Base-by-base conservation (phyloP, 2,113 vertebrate species). In the Channa maculata region DNA sequence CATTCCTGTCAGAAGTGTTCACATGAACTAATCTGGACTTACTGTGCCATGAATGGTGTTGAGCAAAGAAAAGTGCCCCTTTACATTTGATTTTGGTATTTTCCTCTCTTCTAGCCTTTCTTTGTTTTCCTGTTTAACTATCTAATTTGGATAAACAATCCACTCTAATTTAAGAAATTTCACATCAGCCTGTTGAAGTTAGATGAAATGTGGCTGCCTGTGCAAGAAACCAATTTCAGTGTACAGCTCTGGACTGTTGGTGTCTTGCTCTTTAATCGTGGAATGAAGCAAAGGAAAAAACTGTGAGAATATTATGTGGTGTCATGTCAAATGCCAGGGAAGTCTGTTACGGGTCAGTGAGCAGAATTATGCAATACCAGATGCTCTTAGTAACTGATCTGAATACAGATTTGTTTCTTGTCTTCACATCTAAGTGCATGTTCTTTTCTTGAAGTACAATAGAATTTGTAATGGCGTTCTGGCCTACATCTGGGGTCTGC, bases 341-440 rank as follows among this genome's bases (percentile, higher is more conserved):
- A 66, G 65, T 50, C 8, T 36, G 14, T 69, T 71, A 11, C 13
- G 8, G 34, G 41, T 62, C 38, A 15, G 24, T 24, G 37, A 46
- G 46, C 34, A 48, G 60, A 33, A 33, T 75, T 83, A 52, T 58
- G 15, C 66, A 72, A 72, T 11, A 24, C 43, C 75, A 83, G 69
- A 83, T 62, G 71, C 15, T 63, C 24, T 66, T 49, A 8, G 50
- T 73, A 67, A 45, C 50, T 53, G 34, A 55, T 49, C 37, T 52
- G 8, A 46, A 14, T 49, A 55, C 7, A 55, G 39, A n/a, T 14
- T 37, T 75, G 46, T 49, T 69, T 43, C 49, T 12, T 38, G 34
- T 53, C 59, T 38, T 46, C 13, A 11, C 65, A 2, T 65, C 58
- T 12, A 1, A 15, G 12, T 12, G 8, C 54, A 38, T 65, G 15